These are phyloP conservation scores for Jacana jacana DNA, from an alignment of 2,113 vertebrate genomes.

Conservation along the genomic window DNA sequence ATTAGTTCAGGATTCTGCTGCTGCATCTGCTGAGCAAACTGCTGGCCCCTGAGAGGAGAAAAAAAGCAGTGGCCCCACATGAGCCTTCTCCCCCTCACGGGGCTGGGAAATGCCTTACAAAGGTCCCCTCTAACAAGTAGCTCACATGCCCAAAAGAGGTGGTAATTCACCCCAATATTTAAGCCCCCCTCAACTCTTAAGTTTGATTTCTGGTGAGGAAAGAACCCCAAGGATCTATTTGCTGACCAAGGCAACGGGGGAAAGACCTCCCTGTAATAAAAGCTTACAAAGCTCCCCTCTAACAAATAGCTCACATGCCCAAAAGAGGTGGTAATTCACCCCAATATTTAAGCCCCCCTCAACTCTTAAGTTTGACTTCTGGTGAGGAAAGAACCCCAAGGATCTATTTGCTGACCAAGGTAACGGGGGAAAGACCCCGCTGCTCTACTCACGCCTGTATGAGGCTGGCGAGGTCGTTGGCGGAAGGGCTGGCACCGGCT, in stretches of 20 bases:
- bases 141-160: not conserved
- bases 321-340: too few species aligned
- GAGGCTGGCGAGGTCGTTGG: conserved; percentile 89
- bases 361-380: not conserved
- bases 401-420: not conserved
- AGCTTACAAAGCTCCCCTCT: not conserved
- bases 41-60: conserved; percentile 82
- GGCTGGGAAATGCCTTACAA: not conserved
- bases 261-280: too few species aligned
- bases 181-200: not conserved
- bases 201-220: not conserved
- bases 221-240: not conserved
- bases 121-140: not conserved
- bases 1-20: conserved; percentile 96
- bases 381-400: not conserved
- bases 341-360: not conserved
- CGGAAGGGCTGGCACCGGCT: conserved; percentile 64
- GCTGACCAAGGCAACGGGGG: fast-evolving
- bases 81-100: not conserved
- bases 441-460: conserved; percentile 90
- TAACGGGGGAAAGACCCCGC: too few species aligned
- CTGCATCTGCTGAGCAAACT: conserved; percentile 97
- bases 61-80: fast-evolving
- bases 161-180: not conserved
- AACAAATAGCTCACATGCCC: not conserved